Evolutionary conservation across 2,888 invertebrate species (phyloP), one percentile per base, ranked within the genome.

Genomic region (Acronicta leporina): DNA sequence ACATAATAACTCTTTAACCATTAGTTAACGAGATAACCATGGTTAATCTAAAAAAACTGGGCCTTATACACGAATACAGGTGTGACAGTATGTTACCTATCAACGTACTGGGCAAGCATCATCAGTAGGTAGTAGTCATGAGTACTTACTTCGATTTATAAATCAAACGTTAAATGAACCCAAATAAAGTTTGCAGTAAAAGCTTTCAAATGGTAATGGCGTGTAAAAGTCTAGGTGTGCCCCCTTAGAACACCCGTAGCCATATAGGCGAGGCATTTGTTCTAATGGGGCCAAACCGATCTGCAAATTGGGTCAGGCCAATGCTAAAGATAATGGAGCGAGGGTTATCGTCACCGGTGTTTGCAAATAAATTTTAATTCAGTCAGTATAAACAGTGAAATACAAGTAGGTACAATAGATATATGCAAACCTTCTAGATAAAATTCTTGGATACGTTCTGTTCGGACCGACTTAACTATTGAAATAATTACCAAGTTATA

Each of bases 221-320:
- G 84, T 85, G 79, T 82, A 84, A 84, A 81, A 84, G 81, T 62
- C 63, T 78, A 80, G 89, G 88, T 75, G 90, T 80, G 89, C 77
- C 83, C 79, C n/a, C 54, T 38, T 35, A 47, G 49, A 49, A 62
- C 59, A 59, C 48, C 54, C 54, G 43, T 82, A 76, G 76, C 63
- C 58, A 63, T 63, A 73, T 61, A 77, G 77, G 82, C 68, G 72
- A 78, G 84, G 82, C 80, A 81, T 86, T 84, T 85, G 80, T 77
- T 84, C 77, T 87, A 87, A 89, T 86, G 85, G 86, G 84, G 86
- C 79, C n/a, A n/a, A n/a, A n/a, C n/a, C 83, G 76, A 78, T 82
- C 79, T 81, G 71, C 69, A 63, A 89, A 87, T 65, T 88, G 74
- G 90, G 90, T 86, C 90, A 88, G 91, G 90, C 85, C 90, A 90